Base-by-base conservation (phyloP, 92 coral and sea anemone species). In the Phymanthus crucifer region DNA sequence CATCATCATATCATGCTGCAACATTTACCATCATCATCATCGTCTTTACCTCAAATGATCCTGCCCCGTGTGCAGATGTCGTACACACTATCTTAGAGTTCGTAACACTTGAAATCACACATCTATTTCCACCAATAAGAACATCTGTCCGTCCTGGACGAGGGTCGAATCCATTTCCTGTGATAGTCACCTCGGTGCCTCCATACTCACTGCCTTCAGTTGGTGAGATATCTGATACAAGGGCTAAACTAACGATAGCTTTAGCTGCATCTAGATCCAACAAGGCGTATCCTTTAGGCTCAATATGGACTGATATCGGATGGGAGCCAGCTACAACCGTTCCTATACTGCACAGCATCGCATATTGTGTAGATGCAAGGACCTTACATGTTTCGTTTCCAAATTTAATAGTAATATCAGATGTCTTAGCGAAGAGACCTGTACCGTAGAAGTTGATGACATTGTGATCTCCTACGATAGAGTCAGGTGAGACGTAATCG, bases 141-240 rank as follows among this genome's bases (percentile, higher is more conserved):
- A 94, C 89, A 47, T n/a, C 71, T 6, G 93, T 94, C 18, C 73
- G 85, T 1, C 90, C 90, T 34, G 82, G 78, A 43, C 83, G 65
- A 47, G 93, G 76, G 58, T 94, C 92, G 79, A 94, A 94, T 14
- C 95, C 98, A 66, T 86, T 82, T 1, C 98, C 98, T 34, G 81
- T 84, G 47, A 94, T 76, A 34, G 93, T 82, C 21, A 94, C 67
- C 36, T 74, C 78, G 1, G 94, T 84, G 32, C 96, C 96, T 12
- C 98, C 98, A 81, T 81, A 82, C 21, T 85, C 43, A 64, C 98
- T 94, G 8, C 98, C 98, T 70, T 94, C 90, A 45, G 87, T 85
- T 27, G 95, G 98, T 24, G 89, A 65, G 72, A 94, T 76, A 40
- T 76, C 71, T 1, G 91, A 86, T 56, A 91, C 87, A 13, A 86